Evolutionary conservation across 2,888 invertebrate genomes (phyloP), one percentile per base, ranked within the genome.

Genomic region (Drosophila monieri): DNA sequence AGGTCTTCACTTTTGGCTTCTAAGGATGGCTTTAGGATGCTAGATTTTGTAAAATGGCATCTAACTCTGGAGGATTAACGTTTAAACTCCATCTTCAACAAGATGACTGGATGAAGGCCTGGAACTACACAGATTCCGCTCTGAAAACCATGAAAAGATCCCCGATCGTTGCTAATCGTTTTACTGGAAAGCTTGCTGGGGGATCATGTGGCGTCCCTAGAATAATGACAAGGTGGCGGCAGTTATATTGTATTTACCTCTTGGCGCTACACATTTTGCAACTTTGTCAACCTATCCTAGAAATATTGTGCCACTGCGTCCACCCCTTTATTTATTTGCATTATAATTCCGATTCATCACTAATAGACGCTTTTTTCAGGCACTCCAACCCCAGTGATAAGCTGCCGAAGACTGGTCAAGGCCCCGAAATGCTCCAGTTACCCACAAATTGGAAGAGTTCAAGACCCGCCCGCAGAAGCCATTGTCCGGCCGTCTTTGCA

Each of bases 401-500:
- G 44, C 46, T 27, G 4, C n/a, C 14, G 35, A 18, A 5, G 46
- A 4, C 25, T 25, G 60, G 30, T 47, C 60, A 61, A 61, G 61
- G 60, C 10, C 46, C 61, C 21, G 27, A 23, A 2, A 15, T 61
- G 61, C 61, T 47, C 60, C 60, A 61, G 23, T 61, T 48, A 61
- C 60, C 60, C 62, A 61, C 10, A 47, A 61, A 61, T 41, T 47
- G 15, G 10, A 47, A 61, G 47, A 61, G 60, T 61, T 35, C 60
- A 59, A 30, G 57, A 18, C 39, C 41, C 54, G 41, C 43, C 57
- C 43, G 57, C 59, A 61, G 60, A 39, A 60, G 61, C 61, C 35
- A 46, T 39, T 35, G 21, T 14, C 60, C 39, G 72, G 46, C 27
- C 32, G 15, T 41, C 39, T n/a, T 32, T 4, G 61, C 30, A 60